Percentiles rank a stretch among this genome's conserved stretches.
Evolutionary conservation across 2,888 invertebrate genomes (phyloP).

Genomic region (Drosophila trichaetosa): DNA sequence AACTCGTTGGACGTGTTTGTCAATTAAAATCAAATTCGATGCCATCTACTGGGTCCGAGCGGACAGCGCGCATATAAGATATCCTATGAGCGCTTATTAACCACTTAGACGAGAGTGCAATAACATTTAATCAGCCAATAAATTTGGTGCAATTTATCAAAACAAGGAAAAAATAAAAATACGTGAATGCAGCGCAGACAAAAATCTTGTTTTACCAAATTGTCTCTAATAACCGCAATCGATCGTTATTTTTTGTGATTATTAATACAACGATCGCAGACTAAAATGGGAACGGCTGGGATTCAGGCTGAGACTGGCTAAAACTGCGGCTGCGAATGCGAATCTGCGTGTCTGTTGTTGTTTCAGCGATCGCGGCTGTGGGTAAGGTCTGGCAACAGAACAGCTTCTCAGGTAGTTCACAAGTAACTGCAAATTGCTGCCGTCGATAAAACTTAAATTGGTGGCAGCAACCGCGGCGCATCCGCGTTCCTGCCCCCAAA

Average conservation of each 20-base stretch:
- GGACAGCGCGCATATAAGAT: constrained; percentile 27
- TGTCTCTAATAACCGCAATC: constrained; percentile 82
- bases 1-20: constrained; percentile 79
- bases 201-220: constrained; percentile 77
- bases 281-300: constrained; percentile 25
- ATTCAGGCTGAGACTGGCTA: constrained; percentile 13
- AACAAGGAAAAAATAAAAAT: constrained; percentile 22
- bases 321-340: constrained; percentile 11
- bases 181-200: constrained; percentile 31
- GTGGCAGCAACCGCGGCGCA: constrained; percentile 56
- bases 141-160: constrained; percentile 78
- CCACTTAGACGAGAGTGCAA: constrained; percentile 77
- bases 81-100: constrained; percentile 53
- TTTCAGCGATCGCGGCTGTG: background rate
- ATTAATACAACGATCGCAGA: constrained; percentile 65
- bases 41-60: constrained; percentile 48
- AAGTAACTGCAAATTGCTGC: constrained; percentile 84
- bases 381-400: constrained; percentile 62
- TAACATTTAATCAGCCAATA: constrained; percentile 81
- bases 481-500: constrained; percentile 60
- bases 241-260: constrained; percentile 83
- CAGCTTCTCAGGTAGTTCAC: constrained; percentile 84
- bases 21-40: constrained; percentile 81
- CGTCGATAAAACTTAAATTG: constrained; percentile 79
- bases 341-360: constrained; percentile 2